phyloP scores from a whole-genome alignment of 2,888 invertebrate species.

The Tinea pellionella region DNA sequence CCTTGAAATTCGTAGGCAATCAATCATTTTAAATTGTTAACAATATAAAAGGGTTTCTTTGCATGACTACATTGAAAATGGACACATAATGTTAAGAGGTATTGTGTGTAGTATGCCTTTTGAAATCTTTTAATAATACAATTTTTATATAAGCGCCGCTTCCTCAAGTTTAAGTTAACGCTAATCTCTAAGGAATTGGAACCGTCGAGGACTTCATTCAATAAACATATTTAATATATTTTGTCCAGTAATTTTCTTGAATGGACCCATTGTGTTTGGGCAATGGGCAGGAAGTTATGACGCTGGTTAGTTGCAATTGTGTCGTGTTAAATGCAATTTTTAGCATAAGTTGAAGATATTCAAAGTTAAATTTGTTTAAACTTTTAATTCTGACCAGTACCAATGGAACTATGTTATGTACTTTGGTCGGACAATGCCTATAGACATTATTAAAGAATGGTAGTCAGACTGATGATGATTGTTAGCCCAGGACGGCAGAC shows the following conservation, averaged over 20 bases:
- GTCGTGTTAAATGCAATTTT: too few relatives aligned
- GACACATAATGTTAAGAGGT: not conserved
- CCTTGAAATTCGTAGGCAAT: not conserved
- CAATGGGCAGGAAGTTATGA: constrained; percentile 51
- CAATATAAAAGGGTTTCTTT: not conserved
- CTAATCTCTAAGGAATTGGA: constrained; percentile 49
- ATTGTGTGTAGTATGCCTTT: not conserved
- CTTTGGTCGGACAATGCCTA: too few relatives aligned
- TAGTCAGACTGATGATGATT: too few relatives aligned
- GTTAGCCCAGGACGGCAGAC: too few relatives aligned
- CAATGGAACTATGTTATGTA: too few relatives aligned
- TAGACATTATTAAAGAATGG: too few relatives aligned
- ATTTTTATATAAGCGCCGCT: constrained; percentile 38
- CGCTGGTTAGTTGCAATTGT: not conserved
- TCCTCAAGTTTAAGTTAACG: constrained; percentile 33
- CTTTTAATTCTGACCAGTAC: too few relatives aligned
- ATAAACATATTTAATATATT: constrained; percentile 18
- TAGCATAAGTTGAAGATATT: too few relatives aligned
- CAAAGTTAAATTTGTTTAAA: too few relatives aligned
- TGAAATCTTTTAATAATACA: not conserved
- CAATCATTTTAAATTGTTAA: not conserved
- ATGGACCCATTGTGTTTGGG: constrained; percentile 46
- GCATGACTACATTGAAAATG: not conserved
- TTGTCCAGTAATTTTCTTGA: constrained; percentile 37
- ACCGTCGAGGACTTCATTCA: constrained; percentile 19